phyloP scores from a whole-genome alignment of 2,113 vertebrate species.

The Cynopterus brachyotis region DNA sequence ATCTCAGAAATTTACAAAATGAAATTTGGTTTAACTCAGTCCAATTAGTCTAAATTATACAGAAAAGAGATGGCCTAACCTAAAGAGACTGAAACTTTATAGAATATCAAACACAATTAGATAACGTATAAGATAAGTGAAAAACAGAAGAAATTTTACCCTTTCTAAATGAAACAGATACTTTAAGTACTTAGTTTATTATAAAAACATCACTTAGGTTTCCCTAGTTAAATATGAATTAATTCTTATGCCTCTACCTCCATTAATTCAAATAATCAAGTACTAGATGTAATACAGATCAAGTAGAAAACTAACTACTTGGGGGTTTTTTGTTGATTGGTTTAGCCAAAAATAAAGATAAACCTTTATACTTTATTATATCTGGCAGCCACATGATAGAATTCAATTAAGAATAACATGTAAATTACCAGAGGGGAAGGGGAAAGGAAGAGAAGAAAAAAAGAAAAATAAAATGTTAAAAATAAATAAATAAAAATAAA shows the following conservation, averaged over 20 bases:
- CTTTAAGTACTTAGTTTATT: not conserved
- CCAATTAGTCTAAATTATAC: not conserved
- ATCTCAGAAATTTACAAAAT: slow-evolving; percentile 11
- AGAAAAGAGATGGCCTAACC: not conserved
- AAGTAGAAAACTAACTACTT: slow-evolving; percentile 15
- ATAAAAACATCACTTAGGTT: not conserved
- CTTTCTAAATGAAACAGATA: not conserved
- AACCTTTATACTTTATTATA: not conserved
- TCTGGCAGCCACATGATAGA: not conserved
- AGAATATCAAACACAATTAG: not conserved
- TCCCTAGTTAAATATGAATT: slow-evolving; percentile 27
- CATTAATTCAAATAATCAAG: slow-evolving; percentile 34
- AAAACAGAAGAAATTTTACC: not conserved
- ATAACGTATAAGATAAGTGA: not conserved
- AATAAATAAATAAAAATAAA: too few relatives aligned
- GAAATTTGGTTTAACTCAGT: not conserved
- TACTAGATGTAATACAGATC: not conserved
- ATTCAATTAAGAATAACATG: slow-evolving; percentile 15
- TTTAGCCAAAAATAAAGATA: slow-evolving; percentile 6
- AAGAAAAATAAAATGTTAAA: too few relatives aligned
- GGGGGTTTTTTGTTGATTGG: not conserved
- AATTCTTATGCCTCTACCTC: not conserved
- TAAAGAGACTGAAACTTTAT: not conserved
- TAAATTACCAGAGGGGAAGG: not conserved
- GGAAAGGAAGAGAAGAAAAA: too few relatives aligned